phyloP scores from a whole-genome alignment of 2,888 invertebrate genomes.

The Drosophila neonasuta region DNA sequence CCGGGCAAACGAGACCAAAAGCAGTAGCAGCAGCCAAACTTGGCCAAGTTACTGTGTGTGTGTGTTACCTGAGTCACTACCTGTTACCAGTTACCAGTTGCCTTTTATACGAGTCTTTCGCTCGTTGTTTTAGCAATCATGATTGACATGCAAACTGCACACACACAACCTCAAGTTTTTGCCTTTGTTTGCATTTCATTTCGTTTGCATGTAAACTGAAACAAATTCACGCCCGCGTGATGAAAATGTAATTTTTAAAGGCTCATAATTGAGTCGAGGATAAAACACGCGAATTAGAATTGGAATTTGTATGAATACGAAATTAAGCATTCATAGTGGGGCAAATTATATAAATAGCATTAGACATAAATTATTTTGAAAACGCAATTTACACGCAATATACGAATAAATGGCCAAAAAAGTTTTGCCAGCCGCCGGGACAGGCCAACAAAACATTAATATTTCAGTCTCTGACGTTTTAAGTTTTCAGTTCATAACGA shows the following conservation, averaged over 20 bases:
- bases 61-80: conserved; percentile 34
- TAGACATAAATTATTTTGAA: conserved; percentile 26
- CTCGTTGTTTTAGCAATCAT: conserved; percentile 54
- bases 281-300: background rate
- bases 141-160: conserved; percentile 72
- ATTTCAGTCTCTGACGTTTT: conserved; percentile 55
- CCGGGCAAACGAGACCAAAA: background rate
- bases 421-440: conserved; percentile 16
- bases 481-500: conserved; percentile 59
- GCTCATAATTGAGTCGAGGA: conserved; percentile 1
- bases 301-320: background rate
- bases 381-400: conserved; percentile 33
- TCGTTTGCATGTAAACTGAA: conserved; percentile 34
- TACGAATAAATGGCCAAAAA: conserved; percentile 12
- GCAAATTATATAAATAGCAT: conserved; percentile 29
- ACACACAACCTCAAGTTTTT: conserved; percentile 20
- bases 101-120: conserved; percentile 34
- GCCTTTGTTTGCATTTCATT: conserved; percentile 35
- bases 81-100: conserved; percentile 35
- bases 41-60: conserved; percentile 23
- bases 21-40: conserved; percentile 26
- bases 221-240: conserved; percentile 7
- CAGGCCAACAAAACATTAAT: conserved; percentile 48
- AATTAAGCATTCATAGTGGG: background rate
- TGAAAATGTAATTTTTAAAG: conserved; percentile 1